Evolutionary conservation across 1,140 invertebrate genomes (phyloP), one percentile per base, ranked within the genome.

Genomic region (Babylonia areolata): DNA sequence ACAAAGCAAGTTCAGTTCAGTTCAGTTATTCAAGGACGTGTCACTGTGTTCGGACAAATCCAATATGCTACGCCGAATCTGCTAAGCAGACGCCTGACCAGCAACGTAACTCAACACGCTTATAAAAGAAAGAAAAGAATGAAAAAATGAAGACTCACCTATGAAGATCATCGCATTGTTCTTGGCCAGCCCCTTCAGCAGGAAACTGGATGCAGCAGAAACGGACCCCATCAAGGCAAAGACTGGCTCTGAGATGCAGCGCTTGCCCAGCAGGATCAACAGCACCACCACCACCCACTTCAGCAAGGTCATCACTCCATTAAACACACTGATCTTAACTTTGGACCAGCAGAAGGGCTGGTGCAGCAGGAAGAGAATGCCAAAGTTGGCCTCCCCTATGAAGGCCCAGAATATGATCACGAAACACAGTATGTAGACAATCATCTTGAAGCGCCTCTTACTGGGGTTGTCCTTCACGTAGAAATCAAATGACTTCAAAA

Each of bases 301-400:
- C 17, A 46, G 9, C n/a, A 84, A 31, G n/a, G 40, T 73, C 2
- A 84, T 31, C 37, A 73, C 64, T 20, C 82, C 82, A 42, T 23
- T 46, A 31, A 84, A 84, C 37, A 84, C 37, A 75, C 64, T 84
- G 82, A 84, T 84, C 82, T 84, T 37, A 3, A 46, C 40, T 33
- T 75, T 46, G 23, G 58, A 15, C 82, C 82, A 84, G 40, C 82
- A 84, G 39, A 84, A 84, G 5, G 82, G 82, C 23, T 31, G 17
- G 31, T 73, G 64, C 37, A 84, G 82, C 69, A 84, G 64, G 31
- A 35, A 84, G 0, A 84, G 69, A 23, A 75, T 73, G 39, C 39
- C 37, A 28, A 84, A 17, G 39, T 84, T 84, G 39, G 20, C 15
- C n/a, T 84, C 82, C 11, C 82, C 82, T 11, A 84, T 46, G 3